Percentiles rank a stretch among this genome's conserved stretches.
Evolutionary conservation across 2,113 vertebrate genomes (phyloP).

Genomic region (Salvelinus alpinus): DNA sequence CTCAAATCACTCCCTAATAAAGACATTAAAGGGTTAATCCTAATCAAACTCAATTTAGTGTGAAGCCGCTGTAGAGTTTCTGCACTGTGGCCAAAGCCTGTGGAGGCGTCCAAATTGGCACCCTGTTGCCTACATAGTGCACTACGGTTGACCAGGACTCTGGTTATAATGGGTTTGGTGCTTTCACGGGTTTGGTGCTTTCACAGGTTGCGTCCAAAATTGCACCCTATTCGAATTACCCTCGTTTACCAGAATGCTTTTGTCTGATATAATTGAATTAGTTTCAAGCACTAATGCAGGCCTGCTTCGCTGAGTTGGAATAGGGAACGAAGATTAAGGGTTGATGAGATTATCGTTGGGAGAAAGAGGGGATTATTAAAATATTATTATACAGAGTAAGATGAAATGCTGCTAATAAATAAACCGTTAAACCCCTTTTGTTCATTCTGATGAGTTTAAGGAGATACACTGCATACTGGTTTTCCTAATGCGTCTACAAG

Average conservation of each 20-base stretch:
- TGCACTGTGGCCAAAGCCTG: conserved; percentile 1
- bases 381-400: neutral
- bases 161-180: no score
- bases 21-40: neutral
- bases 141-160: no score
- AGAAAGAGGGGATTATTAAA: neutral
- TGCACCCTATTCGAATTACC: neutral
- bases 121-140: no score
- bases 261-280: conserved; percentile 22
- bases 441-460: no score
- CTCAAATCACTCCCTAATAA: neutral
- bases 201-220: no score
- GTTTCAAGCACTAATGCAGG: neutral
- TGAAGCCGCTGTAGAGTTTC: neutral
- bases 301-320: neutral
- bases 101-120: neutral
- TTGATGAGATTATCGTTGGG: neutral
- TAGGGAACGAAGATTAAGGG: neutral
- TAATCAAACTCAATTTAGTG: neutral
- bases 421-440: no score
- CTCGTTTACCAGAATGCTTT: neutral
- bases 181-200: no score
- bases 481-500: no score
- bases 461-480: no score
- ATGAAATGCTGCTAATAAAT: neutral